Conservation (phyloP, 2,113 vertebrate genomes). For the Paradisaea rubra region DNA sequence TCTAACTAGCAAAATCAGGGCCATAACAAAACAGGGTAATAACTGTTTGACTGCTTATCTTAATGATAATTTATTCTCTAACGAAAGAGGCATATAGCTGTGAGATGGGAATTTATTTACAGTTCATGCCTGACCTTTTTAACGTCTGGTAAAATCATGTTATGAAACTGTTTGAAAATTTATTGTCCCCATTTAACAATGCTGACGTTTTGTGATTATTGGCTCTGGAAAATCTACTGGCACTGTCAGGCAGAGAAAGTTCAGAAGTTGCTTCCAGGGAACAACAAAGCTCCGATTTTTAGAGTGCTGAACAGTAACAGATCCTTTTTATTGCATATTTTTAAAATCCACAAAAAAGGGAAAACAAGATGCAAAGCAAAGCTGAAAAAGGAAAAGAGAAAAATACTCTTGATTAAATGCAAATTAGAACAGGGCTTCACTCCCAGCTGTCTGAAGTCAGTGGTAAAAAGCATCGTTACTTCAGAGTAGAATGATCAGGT, state of each 20-base stretch:
- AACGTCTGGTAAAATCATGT: conserved; percentile 6
- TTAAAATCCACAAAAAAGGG: neutral
- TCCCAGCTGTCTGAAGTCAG: conserved; percentile 28
- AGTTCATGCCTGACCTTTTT: conserved; percentile 48
- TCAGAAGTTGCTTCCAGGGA: conserved; percentile 1
- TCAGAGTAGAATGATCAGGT: neutral
- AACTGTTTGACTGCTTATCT: neutral
- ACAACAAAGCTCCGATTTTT: conserved; percentile 1
- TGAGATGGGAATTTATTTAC: conserved; percentile 48
- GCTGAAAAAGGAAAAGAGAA: conserved; percentile 20
- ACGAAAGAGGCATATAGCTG: neutral
- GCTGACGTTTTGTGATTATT: conserved; percentile 51
- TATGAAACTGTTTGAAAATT: conserved; percentile 30
- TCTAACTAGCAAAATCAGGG: neutral
- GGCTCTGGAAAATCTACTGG: conserved; percentile 14
- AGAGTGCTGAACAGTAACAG: neutral
- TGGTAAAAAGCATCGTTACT: neutral
- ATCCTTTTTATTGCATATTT: neutral
- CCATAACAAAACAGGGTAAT: neutral
- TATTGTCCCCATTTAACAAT: conserved; percentile 28
- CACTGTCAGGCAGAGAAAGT: conserved; percentile 1
- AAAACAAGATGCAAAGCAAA: conserved; percentile 1
- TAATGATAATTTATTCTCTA: conserved; percentile 20
- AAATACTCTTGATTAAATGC: conserved; percentile 46
- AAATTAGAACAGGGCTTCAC: conserved; percentile 3